Percentiles rank a stretch among this genome's conserved stretches.
These are phyloP conservation scores for Alviniconcha strummeri DNA, from an alignment of 2,888 invertebrate genomes.

Conservation along the genomic window DNA sequence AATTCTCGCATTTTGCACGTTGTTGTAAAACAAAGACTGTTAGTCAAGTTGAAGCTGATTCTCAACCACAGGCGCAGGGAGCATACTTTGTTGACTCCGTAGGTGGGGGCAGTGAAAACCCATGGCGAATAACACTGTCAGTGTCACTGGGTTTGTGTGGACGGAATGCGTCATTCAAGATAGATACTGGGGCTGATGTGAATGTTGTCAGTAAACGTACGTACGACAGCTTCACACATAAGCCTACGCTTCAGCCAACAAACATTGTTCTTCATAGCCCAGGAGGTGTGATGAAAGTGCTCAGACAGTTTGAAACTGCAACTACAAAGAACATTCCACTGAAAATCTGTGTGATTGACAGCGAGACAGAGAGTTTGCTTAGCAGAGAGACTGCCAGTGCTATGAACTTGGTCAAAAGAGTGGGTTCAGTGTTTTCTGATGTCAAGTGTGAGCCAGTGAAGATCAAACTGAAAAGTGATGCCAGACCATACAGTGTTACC, in stretches of 20 bases:
- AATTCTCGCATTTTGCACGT: background rate
- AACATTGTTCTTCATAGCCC: background rate
- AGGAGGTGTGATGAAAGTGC: background rate
- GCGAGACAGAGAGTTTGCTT: background rate
- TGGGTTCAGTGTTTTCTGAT: background rate
- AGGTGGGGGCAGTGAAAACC: too few relatives aligned
- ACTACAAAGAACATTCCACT: background rate
- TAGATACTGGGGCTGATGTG: slow-evolving; percentile 8
- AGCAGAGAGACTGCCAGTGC: background rate
- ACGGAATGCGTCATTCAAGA: background rate
- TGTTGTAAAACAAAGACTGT: background rate
- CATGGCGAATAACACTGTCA: too few relatives aligned
- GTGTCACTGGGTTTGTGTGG: too few relatives aligned
- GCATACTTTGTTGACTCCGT: background rate
- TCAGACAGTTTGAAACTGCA: background rate
- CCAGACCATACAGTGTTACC: background rate
- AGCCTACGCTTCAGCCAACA: background rate
- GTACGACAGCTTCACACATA: background rate
- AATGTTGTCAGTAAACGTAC: background rate
- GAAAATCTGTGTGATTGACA: background rate
- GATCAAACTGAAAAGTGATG: background rate
- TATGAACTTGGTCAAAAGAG: background rate
- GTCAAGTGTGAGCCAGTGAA: background rate
- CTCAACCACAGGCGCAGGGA: background rate
- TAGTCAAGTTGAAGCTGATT: too few relatives aligned